Evolutionary conservation across 2,797 vertebrate species (phyloP).

Genomic region (Sebastes cheni): DNA sequence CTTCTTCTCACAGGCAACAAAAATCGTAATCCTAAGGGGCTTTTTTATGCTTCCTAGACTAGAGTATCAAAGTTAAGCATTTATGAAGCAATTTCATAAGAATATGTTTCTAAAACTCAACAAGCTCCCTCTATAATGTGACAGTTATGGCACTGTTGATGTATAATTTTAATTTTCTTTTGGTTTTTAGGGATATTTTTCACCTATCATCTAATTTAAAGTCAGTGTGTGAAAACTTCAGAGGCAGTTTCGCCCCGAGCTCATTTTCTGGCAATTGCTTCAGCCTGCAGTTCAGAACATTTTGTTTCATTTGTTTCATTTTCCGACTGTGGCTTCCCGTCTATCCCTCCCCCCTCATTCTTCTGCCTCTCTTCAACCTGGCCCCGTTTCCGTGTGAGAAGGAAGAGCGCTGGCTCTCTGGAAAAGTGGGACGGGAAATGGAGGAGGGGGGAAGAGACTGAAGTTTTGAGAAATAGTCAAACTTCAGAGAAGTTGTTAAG

Average conservation of each 20-base stretch:
- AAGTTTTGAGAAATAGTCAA: constrained; percentile 36
- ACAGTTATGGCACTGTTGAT: not conserved
- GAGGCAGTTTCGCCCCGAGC: constrained; percentile 14
- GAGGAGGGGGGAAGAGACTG: not conserved
- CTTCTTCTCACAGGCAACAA: not conserved
- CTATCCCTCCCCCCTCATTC: constrained; percentile 73
- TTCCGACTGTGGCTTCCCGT: constrained; percentile 71
- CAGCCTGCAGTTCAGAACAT: constrained; percentile 68
- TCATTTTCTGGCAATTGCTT: constrained; percentile 70
- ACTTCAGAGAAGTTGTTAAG: constrained; percentile 34
- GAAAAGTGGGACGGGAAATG: constrained; percentile 48
- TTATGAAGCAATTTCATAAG: not conserved
- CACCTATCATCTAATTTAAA: constrained; percentile 10
- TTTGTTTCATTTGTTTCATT: constrained; percentile 74
- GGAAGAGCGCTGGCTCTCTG: constrained; percentile 54
- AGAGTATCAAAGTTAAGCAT: not conserved
- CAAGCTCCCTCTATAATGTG: not conserved
- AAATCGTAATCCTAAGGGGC: not conserved
- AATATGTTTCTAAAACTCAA: not conserved
- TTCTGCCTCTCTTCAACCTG: constrained; percentile 43
- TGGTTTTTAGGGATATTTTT: constrained; percentile 23
- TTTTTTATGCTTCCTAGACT: not conserved
- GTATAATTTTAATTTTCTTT: not conserved
- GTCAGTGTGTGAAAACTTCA: constrained; percentile 36
- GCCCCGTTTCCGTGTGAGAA: constrained; percentile 62